These are phyloP conservation scores for Mugil cephalus DNA, from an alignment of 2,113 vertebrate genomes.

Conservation along the genomic window DNA sequence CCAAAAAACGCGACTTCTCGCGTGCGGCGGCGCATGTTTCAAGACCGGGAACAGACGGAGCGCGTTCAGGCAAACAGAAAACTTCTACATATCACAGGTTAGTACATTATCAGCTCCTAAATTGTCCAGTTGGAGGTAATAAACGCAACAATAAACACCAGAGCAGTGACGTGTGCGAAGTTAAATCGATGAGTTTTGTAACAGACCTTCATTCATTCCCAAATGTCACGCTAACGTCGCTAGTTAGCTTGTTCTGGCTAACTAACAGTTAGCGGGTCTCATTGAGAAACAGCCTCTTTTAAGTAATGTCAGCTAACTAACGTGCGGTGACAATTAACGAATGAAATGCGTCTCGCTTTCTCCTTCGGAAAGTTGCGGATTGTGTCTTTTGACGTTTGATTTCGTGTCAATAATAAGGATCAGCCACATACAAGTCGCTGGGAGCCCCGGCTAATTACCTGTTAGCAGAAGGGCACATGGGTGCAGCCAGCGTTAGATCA, in stretches of 20 bases:
- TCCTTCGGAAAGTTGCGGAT: fast-evolving
- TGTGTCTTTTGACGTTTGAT: background rate
- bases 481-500: slow-evolving; percentile 19
- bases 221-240: slow-evolving; percentile 44
- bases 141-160: background rate
- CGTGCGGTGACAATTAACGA: background rate
- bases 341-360: fast-evolving
- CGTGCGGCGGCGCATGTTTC: background rate
- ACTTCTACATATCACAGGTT: slow-evolving; percentile 51
- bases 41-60: slow-evolving; percentile 49
- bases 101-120: background rate
- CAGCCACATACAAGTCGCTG: background rate
- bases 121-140: fast-evolving
- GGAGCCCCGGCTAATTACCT: background rate
- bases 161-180: fast-evolving
- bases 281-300: background rate
- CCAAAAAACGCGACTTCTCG: slow-evolving; percentile 5
- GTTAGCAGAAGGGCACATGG: slow-evolving; percentile 64
- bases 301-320: background rate
- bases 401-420: fast-evolving
- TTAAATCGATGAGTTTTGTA: background rate
- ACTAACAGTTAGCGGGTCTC: background rate
- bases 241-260: slow-evolving; percentile 24
- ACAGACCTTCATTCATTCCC: slow-evolving; percentile 12
- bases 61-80: slow-evolving; percentile 20